These are phyloP conservation scores for Stegodyphus mimosarum DNA, from an alignment of 1,140 invertebrate genomes.

Conservation along the genomic window DNA sequence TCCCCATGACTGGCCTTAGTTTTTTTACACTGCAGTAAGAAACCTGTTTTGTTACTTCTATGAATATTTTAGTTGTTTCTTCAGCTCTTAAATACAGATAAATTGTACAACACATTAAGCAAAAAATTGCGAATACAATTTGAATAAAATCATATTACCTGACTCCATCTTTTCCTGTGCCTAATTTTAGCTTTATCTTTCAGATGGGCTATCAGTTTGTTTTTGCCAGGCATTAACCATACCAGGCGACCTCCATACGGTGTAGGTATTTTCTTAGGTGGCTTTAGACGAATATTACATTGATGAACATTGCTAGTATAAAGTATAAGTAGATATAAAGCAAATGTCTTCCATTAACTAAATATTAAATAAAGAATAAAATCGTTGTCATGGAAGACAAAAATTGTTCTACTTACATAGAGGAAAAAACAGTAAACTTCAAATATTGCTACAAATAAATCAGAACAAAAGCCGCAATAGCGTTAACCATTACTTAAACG, in stretches of 20 bases:
- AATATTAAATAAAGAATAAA: too few species aligned
- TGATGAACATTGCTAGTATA: conserved; percentile 83
- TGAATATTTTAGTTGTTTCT: background rate
- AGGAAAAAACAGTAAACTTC: background rate
- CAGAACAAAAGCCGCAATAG: too few species aligned
- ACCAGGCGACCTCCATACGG: conserved; percentile 95
- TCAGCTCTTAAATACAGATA: background rate
- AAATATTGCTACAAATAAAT: too few species aligned
- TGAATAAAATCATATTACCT: conserved; percentile 43
- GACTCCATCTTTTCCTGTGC: conserved; percentile 69
- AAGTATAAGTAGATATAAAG: too few species aligned
- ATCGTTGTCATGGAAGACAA: too few species aligned
- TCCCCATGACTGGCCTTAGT: too few species aligned
- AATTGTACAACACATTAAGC: too few species aligned
- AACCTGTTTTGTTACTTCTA: background rate
- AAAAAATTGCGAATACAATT: too few species aligned
- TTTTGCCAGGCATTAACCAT: conserved; percentile 96
- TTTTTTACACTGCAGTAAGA: too few species aligned
- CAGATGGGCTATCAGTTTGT: conserved; percentile 96
- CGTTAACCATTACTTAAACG: too few species aligned
- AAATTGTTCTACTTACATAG: too few species aligned
- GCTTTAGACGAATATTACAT: conserved; percentile 85
- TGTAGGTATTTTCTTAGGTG: conserved; percentile 92
- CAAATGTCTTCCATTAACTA: too few species aligned
- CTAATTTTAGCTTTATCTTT: conserved; percentile 98